phyloP scores from a whole-genome alignment of 30 jellyfish, hydroid and myxozoan genomes.

The Turritopsis rubra region DNA sequence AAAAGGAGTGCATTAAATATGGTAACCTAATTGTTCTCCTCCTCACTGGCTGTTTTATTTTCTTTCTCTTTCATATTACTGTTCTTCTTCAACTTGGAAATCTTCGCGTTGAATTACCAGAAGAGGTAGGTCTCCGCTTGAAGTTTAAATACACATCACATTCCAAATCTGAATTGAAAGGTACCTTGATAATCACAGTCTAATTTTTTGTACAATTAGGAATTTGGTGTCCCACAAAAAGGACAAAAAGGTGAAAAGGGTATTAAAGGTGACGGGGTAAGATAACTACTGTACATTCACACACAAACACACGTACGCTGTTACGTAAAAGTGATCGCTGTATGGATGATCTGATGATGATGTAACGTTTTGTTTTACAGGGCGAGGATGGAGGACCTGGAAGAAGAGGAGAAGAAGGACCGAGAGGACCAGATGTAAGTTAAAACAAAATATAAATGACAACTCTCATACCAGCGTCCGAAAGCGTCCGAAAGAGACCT shows the following conservation, averaged over 20 bases:
- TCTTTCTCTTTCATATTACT: constrained; percentile 6
- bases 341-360: too few species aligned
- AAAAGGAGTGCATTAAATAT: background rate
- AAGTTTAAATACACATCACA: too few species aligned
- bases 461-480: background rate
- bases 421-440: constrained; percentile 63
- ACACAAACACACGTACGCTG: too few species aligned
- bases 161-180: too few species aligned
- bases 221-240: constrained; percentile 33
- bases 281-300: constrained; percentile 1
- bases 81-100: constrained; percentile 17
- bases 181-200: too few species aligned
- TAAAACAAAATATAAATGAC: too few species aligned
- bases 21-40: background rate
- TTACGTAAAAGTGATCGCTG: too few species aligned
- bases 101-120: constrained; percentile 2
- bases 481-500: background rate
- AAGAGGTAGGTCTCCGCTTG: background rate
- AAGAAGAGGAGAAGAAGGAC: constrained; percentile 47
- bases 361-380: background rate
- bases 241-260: constrained; percentile 82
- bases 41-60: background rate
- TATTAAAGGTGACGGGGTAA: constrained; percentile 52
- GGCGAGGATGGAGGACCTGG: constrained; percentile 34
- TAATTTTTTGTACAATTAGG: background rate